These are phyloP conservation scores for Bruchidius siliquastri DNA, from an alignment of 2,888 invertebrate species.

Conservation along the genomic window DNA sequence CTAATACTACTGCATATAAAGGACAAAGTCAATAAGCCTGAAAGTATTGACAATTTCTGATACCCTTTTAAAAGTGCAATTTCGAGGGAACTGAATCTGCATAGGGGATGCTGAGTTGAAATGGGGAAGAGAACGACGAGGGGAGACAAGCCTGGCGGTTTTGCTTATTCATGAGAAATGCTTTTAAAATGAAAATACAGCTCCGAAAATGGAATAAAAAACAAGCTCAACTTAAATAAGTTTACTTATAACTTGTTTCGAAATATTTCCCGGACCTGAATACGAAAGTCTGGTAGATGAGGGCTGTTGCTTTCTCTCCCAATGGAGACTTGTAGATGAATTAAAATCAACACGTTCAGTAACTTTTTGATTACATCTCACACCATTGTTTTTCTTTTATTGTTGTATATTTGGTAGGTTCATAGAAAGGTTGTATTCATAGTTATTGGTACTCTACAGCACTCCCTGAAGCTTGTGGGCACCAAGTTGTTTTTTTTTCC, in stretches of 20 bases:
- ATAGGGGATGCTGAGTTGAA: constrained; percentile 29
- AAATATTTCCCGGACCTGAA: constrained; percentile 26
- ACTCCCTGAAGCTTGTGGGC: too few relatives aligned
- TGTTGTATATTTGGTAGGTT: too few relatives aligned
- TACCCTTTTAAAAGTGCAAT: constrained; percentile 33
- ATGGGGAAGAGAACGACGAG: constrained; percentile 18
- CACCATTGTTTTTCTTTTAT: too few relatives aligned
- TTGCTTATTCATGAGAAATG: constrained; percentile 47
- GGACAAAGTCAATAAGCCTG: too few relatives aligned
- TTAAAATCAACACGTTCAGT: not conserved
- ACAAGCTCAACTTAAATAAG: constrained; percentile 43
- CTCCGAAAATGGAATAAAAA: constrained; percentile 42
- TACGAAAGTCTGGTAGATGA: not conserved
- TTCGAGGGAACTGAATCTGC: constrained; percentile 40
- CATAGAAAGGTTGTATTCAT: too few relatives aligned
- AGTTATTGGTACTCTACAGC: too few relatives aligned
- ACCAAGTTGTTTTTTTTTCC: too few relatives aligned
- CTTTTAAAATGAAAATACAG: constrained; percentile 45
- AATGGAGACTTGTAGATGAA: not conserved
- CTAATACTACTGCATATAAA: too few relatives aligned
- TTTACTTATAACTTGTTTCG: constrained; percentile 43
- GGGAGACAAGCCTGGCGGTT: constrained; percentile 34
- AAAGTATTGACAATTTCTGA: not conserved
- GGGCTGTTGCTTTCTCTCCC: not conserved
- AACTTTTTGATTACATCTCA: too few relatives aligned